Base-by-base conservation (phyloP, 92 coral and sea anemone genomes). In the Heteractis magnifica region DNA sequence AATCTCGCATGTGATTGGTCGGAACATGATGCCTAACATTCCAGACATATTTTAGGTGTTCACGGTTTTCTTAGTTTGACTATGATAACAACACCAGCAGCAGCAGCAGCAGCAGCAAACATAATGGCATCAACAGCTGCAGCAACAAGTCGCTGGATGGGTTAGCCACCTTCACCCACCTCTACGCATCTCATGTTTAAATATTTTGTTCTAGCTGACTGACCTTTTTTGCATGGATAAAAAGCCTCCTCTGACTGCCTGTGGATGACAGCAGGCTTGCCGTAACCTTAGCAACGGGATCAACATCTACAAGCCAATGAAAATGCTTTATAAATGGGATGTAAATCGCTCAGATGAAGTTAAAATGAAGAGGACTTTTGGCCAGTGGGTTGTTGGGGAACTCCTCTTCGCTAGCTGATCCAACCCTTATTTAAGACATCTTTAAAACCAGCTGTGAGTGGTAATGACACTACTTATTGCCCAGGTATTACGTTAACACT, bases 241-340 rank as follows among this genome's bases (percentile, higher is more conserved):
- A 79, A 87, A 94, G 18, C 99, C 94, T 70, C 99, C 99, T 41
- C 98, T 89, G 34, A 96, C 99, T 49, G 94, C 98, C 83, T 94
- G 99, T 11, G 99, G 99, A 87, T 96, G 99, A 79, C 99, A 96
- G 76, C 99, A 96, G 19, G 99, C 99, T 70, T 96, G 99, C 4
- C 99, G 94, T 73, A 96, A 84, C 51, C 94, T 89, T 50, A 96
- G 84, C 78, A 96, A 83, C 4, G 99, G 99, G 49, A 85, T 87
- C 71, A 96, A 78, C 93, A 96, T 83, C 99, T 96, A 56, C 8
- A 34, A 76, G 19, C 60, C 34, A 51, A 86, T 71, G 26, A 50
- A 26, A 68, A 26, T n/a, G n/a, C 58, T 53, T 12, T 53, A 12
- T 53, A 12, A 12, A 34, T 34, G 44, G 3, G 44, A 1, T 34